Base-by-base conservation (phyloP, 2,797 vertebrate genomes). In the Streptopelia turtur region DNA sequence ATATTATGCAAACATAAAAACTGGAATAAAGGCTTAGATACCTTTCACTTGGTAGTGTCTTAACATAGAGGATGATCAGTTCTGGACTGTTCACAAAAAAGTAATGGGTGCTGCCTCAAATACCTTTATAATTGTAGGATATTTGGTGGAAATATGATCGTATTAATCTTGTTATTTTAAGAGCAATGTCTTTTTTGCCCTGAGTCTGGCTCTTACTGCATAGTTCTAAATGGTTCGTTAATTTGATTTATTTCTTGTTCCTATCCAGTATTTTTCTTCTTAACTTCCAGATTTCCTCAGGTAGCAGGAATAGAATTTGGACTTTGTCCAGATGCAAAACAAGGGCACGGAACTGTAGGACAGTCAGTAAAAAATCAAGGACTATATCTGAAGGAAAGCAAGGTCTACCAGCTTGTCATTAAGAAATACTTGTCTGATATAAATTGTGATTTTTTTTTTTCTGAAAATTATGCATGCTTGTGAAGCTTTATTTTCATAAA, bases 201-300 rank as follows among this genome's bases (percentile, higher is more conserved):
- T 18, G 45, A 71, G 31, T 55, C 41, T 90, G 63, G 9, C 16
- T 87, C 24, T 77, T 83, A 61, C 16, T 74, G 45, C n/a, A n/a
- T 66, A 75, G 25, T 61, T 91, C n/a, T 80, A 55, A 76, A 80
- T 70, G 16, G 33, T 57, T 93, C 69, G 66, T 82, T 80, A 76
- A 77, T 78, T 78, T 92, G 37, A 80, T 89, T 70, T 65, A 83
- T 87, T 88, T 25, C 14, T 55, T 89, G 65, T 82, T 78, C 8
- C 24, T 86, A 47, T 21, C 16, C 13, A 63, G 16, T 90, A 70
- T 75, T 93, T 66, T 41, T 90, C 28, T 85, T 94, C 87, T 95
- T 93, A 94, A 74, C 66, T 91, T 96, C 53, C 47, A 97, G 86
- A 93, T 98, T 98, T 97, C 95, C 87, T 92, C 95, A 97, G 66